phyloP scores from a whole-genome alignment of 2,888 invertebrate genomes.

The Drosophila borealis region DNA sequence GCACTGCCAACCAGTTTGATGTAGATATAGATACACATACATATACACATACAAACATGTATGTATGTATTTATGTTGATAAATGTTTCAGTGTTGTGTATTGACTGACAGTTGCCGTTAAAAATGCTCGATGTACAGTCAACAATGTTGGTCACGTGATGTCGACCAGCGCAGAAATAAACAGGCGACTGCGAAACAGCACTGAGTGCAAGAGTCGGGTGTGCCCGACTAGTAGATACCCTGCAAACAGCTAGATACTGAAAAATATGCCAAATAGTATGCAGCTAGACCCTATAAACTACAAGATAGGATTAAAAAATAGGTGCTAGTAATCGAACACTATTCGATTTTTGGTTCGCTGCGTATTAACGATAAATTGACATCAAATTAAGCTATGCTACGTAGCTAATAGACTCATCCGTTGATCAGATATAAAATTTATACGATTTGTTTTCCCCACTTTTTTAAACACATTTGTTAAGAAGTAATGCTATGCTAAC shows the following conservation, averaged over 20 bases:
- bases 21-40: background rate
- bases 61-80: background rate
- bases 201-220: background rate
- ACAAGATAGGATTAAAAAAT: too few relatives aligned
- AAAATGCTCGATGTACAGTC: conserved; percentile 58
- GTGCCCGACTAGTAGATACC: background rate
- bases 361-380: too few relatives aligned
- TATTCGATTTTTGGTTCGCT: too few relatives aligned
- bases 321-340: too few relatives aligned
- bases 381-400: too few relatives aligned
- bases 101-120: conserved; percentile 63
- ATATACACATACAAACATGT: background rate
- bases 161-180: background rate
- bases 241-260: background rate
- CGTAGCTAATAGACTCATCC: too few relatives aligned
- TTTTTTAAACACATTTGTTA: too few relatives aligned
- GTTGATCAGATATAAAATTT: too few relatives aligned
- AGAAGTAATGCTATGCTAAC: too few relatives aligned
- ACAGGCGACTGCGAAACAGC: conserved; percentile 1
- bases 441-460: too few relatives aligned
- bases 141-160: conserved; percentile 53
- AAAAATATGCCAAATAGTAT: too few relatives aligned
- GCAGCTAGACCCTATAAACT: too few relatives aligned
- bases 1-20: conserved; percentile 32
- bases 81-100: conserved; percentile 23